A percentile compares a stretch with the other conserved stretches of the same genome.
These are phyloP conservation scores for Octonoba sinensis DNA, from an alignment of 2,888 invertebrate genomes.

Conservation along the genomic window DNA sequence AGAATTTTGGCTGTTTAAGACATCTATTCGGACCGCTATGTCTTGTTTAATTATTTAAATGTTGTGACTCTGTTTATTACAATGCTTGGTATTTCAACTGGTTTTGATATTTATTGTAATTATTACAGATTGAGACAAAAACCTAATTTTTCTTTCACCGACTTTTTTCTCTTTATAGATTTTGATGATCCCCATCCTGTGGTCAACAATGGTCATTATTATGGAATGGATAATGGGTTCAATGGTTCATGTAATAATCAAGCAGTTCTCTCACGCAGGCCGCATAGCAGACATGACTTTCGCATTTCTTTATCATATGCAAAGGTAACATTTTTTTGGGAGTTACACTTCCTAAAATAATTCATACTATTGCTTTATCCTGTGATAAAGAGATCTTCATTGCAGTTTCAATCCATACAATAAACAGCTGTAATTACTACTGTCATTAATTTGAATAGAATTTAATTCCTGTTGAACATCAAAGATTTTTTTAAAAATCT, in stretches of 20 bases:
- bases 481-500: too few relatives aligned
- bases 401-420: background rate
- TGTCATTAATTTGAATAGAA: too few relatives aligned
- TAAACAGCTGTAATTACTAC: too few relatives aligned
- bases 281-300: conserved; percentile 66
- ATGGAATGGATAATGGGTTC: conserved; percentile 55
- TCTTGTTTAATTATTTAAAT: background rate
- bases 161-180: conserved; percentile 32
- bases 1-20: too few relatives aligned
- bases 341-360: background rate
- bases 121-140: background rate
- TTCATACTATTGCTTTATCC: background rate
- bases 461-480: too few relatives aligned
- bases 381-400: background rate
- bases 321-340: conserved; percentile 33
- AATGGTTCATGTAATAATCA: conserved; percentile 65
- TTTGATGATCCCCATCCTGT: conserved; percentile 47
- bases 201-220: conserved; percentile 52
- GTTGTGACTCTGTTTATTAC: conserved; percentile 5
- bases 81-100: too few relatives aligned
- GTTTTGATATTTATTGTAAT: too few relatives aligned
- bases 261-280: conserved; percentile 64
- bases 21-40: too few relatives aligned
- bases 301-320: conserved; percentile 62
- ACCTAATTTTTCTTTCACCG: too few relatives aligned